Evolutionary conservation across 2,113 vertebrate genomes (phyloP).

Genomic region (Channa argus): DNA sequence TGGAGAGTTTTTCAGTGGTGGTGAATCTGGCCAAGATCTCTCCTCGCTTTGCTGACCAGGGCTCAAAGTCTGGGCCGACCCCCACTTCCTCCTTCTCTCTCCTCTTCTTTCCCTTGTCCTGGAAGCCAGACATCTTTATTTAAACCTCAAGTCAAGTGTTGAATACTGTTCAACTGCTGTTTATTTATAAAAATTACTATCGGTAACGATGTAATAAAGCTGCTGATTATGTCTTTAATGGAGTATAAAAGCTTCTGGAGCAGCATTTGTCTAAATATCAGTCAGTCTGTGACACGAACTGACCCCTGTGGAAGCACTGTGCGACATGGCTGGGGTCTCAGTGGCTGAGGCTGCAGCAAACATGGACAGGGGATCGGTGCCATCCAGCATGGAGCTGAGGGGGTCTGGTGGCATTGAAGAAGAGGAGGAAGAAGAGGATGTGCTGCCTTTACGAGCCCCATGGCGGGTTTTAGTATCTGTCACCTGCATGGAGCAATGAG

Average conservation of each 20-base stretch:
- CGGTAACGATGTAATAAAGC: not conserved
- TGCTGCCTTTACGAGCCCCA: slow-evolving; percentile 91
- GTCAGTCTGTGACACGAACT: slow-evolving; percentile 8
- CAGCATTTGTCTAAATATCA: not conserved
- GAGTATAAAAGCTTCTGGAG: not conserved
- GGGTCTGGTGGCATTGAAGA: slow-evolving; percentile 89
- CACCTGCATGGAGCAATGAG: slow-evolving; percentile 81
- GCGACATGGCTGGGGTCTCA: slow-evolving; percentile 76
- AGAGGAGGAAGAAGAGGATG: slow-evolving; percentile 94
- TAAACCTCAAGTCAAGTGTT: not conserved
- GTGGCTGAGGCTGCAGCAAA: slow-evolving; percentile 87
- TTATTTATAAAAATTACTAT: not conserved
- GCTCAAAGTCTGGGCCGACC: slow-evolving; percentile 92
- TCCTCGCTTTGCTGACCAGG: slow-evolving; percentile 92
- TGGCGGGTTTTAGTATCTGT: slow-evolving; percentile 92
- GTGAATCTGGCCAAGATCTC: slow-evolving; percentile 96
- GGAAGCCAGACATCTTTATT: slow-evolving; percentile 21
- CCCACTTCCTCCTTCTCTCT: slow-evolving; percentile 85
- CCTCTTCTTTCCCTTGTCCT: slow-evolving; percentile 89
- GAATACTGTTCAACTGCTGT: not conserved
- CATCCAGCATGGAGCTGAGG: slow-evolving; percentile 93
- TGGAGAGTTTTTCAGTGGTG: slow-evolving; percentile 96
- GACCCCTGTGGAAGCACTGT: slow-evolving; percentile 75
- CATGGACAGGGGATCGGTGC: slow-evolving; percentile 93
- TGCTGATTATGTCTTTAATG: no score